Conservation (phyloP, 2,113 vertebrate species). For the Myocastor coypus region DNA sequence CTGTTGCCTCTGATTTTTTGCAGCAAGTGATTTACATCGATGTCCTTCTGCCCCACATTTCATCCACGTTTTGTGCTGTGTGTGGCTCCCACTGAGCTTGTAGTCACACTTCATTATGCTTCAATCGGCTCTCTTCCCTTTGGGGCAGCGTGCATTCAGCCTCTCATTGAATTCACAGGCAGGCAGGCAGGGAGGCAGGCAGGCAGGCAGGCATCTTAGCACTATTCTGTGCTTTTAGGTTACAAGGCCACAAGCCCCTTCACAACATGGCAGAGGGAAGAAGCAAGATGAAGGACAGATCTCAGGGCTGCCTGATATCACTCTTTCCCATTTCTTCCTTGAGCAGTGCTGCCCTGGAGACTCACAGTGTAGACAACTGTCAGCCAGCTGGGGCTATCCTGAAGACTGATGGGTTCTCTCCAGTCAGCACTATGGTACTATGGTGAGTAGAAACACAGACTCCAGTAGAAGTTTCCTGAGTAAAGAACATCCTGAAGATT, state of each 20-base stretch:
- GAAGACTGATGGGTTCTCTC: slow-evolving; percentile 23
- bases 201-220: slow-evolving; percentile 12
- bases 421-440: neutral
- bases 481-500: slow-evolving; percentile 63
- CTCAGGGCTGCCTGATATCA: neutral
- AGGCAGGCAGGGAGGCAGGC: neutral
- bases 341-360: neutral
- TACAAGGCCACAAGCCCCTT: neutral
- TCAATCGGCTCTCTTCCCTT: neutral
- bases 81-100: neutral
- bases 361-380: neutral
- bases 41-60: neutral
- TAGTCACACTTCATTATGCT: rapidly evolving
- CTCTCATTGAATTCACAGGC: neutral
- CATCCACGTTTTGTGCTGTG: neutral
- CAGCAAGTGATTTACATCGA: neutral
- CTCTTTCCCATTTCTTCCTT: neutral
- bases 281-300: slow-evolving; percentile 15
- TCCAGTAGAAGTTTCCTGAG: slow-evolving; percentile 47
- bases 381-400: slow-evolving; percentile 18
- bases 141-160: neutral
- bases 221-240: neutral
- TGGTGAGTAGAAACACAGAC: slow-evolving; percentile 49
- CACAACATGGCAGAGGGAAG: neutral
- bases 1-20: neutral